Evolutionary conservation across 1,140 invertebrate genomes (phyloP).

Genomic region (Bombus polaris): DNA sequence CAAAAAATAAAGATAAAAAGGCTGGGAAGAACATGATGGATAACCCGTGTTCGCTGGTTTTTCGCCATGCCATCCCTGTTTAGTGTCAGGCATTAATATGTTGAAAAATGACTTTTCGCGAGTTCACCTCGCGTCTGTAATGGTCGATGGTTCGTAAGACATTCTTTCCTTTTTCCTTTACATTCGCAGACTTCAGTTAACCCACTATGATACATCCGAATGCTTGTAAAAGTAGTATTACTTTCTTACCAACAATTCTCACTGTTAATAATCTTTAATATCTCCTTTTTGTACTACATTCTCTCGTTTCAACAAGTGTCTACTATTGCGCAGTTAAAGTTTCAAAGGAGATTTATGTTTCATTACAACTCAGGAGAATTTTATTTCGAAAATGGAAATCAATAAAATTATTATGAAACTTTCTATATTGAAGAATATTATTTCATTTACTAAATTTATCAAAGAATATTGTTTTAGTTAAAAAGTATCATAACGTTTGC

Average conservation of each 20-base stretch:
- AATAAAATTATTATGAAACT: too few relatives aligned
- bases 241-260: neutral
- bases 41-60: constrained; percentile 4
- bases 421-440: too few relatives aligned
- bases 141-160: neutral
- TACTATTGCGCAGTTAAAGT: too few relatives aligned
- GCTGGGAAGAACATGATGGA: neutral
- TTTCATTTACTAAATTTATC: too few relatives aligned
- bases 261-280: neutral
- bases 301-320: neutral
- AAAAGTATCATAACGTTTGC: too few relatives aligned
- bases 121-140: neutral
- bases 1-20: neutral
- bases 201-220: neutral
- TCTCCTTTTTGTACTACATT: neutral
- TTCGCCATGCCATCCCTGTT: neutral
- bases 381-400: too few relatives aligned
- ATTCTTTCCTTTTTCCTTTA: neutral
- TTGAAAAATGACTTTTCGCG: constrained; percentile 4
- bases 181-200: neutral
- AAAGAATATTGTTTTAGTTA: too few relatives aligned
- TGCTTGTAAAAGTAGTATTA: neutral
- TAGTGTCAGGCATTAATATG: constrained; percentile 6
- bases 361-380: too few relatives aligned
- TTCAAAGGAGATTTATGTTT: too few relatives aligned